phyloP scores from a whole-genome alignment of 2,113 vertebrate species.

The Aix galericulata region DNA sequence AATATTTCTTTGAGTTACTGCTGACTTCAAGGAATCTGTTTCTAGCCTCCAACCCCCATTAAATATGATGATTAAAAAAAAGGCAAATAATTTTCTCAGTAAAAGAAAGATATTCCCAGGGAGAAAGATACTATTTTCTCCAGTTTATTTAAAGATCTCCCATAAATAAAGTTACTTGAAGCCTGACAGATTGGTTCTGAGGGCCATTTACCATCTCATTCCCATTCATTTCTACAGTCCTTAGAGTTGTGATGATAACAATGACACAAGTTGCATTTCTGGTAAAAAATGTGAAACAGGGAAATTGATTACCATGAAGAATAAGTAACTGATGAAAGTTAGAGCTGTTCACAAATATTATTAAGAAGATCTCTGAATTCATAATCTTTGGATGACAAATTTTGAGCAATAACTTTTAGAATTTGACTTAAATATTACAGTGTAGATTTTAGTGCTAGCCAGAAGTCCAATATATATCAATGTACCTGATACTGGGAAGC shows the following conservation, averaged over 20 bases:
- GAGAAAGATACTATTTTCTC: conserved; percentile 36
- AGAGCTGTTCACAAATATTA: background rate
- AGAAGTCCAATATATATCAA: background rate
- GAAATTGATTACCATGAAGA: background rate
- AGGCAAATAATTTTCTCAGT: conserved; percentile 36
- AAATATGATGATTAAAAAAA: conserved; percentile 16
- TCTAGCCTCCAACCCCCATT: conserved; percentile 48
- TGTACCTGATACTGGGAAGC: background rate
- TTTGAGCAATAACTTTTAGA: background rate
- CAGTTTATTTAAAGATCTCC: conserved; percentile 51
- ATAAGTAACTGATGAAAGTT: background rate
- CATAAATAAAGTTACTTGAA: conserved; percentile 56
- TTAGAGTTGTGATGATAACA: background rate
- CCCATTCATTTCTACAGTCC: conserved; percentile 15
- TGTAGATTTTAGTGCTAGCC: background rate
- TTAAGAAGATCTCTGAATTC: background rate
- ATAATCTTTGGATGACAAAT: background rate
- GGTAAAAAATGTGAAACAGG: background rate
- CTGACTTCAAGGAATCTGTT: conserved; percentile 57
- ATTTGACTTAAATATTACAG: background rate
- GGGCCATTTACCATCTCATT: background rate
- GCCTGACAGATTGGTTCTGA: conserved; percentile 15
- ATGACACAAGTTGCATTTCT: background rate
- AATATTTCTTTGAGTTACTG: conserved; percentile 55
- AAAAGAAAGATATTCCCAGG: conserved; percentile 51